A percentile compares a stretch with the other conserved stretches of the same genome.
phyloP scores from a whole-genome alignment of 2,797 vertebrate species.

The Pipistrellus kuhlii region DNA sequence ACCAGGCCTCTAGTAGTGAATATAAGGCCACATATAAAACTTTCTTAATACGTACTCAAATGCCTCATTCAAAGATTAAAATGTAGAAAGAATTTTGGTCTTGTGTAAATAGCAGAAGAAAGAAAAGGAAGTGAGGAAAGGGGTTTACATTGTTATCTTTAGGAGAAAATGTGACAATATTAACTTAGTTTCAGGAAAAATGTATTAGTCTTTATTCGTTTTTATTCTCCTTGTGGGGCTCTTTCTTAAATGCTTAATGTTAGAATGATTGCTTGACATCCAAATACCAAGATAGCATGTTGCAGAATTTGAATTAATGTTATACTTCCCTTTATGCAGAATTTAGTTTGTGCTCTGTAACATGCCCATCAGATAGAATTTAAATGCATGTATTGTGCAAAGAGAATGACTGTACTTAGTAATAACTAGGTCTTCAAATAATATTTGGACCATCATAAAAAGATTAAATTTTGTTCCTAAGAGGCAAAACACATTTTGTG shows the following conservation, averaged over 20 bases:
- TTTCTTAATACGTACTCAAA: neutral
- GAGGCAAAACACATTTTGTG: conserved; percentile 9
- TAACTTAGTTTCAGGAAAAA: neutral
- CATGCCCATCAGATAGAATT: neutral
- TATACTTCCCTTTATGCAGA: conserved; percentile 15
- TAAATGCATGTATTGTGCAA: neutral
- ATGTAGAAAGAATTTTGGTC: conserved; percentile 25
- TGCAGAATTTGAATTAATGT: conserved; percentile 36
- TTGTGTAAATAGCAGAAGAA: neutral
- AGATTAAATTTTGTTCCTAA: neutral
- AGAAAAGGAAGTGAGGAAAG: neutral
- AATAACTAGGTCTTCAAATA: neutral
- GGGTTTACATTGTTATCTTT: neutral
- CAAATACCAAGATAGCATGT: neutral
- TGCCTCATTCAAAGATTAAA: neutral
- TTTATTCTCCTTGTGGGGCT: neutral
- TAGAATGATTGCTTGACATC: neutral
- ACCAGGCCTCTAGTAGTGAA: neutral
- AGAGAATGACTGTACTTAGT: neutral
- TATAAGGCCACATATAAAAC: neutral
- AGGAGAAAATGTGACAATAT: neutral
- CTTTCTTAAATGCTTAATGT: neutral
- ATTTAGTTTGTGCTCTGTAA: conserved; percentile 28
- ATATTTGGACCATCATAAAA: conserved; percentile 27
- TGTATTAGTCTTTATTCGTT: neutral